These are phyloP conservation scores for Dascillus cervinus DNA, from an alignment of 2,888 invertebrate species.

Conservation along the genomic window DNA sequence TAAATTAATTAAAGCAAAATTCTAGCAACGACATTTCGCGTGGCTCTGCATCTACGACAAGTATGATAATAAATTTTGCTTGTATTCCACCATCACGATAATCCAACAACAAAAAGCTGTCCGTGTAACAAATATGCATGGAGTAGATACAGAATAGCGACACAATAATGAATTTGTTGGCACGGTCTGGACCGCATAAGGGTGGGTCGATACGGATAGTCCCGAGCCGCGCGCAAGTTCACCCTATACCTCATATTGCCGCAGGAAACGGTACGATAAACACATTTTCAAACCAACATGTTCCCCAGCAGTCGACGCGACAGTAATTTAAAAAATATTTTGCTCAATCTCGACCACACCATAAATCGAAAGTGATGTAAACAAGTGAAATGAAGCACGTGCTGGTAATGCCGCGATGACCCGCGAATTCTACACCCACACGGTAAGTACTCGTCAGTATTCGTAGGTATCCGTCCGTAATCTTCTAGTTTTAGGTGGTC, in stretches of 20 bases:
- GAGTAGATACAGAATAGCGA: slow-evolving; percentile 25
- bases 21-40: too few species aligned
- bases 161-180: slow-evolving; percentile 33
- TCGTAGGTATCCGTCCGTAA: slow-evolving; percentile 5
- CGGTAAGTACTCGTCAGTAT: slow-evolving; percentile 25
- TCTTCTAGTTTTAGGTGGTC: slow-evolving; percentile 27
- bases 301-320: too few species aligned
- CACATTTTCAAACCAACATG: slow-evolving; percentile 10
- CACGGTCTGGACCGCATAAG: slow-evolving; percentile 37
- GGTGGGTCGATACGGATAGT: slow-evolving; percentile 29
- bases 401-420: slow-evolving; percentile 27
- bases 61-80: too few species aligned
- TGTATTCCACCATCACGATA: too few species aligned
- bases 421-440: slow-evolving; percentile 35
- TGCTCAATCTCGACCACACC: slow-evolving; percentile 1
- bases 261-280: slow-evolving; percentile 16
- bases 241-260: slow-evolving; percentile 13
- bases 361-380: slow-evolving; percentile 6
- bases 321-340: slow-evolving; percentile 1
- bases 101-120: slow-evolving; percentile 20
- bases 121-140: slow-evolving; percentile 20
- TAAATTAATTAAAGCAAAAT: too few species aligned
- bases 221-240: slow-evolving; percentile 20
- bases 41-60: too few species aligned
- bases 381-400: slow-evolving; percentile 8